A percentile compares a stretch with the other conserved stretches of the same genome.
Evolutionary conservation across 53 echinoderm and acorn worm genomes (phyloP).

Genomic region (Temnopleurus reevesii): DNA sequence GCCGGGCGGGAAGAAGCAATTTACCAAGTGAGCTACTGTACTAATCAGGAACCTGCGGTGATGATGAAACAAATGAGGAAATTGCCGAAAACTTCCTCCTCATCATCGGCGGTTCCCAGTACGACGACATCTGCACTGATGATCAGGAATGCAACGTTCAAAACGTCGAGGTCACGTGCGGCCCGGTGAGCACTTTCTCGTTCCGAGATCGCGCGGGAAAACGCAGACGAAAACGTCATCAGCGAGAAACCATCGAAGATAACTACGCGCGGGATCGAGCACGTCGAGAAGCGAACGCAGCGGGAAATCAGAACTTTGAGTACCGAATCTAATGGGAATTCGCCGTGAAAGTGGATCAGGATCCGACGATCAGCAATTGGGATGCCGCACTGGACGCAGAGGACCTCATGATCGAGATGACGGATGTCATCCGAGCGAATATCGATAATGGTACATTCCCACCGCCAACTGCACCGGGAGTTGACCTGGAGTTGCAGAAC

Average conservation of each 20-base stretch:
- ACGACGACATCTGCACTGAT: background rate
- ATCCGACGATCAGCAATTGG: conserved; percentile 2
- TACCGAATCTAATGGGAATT: conserved; percentile 24
- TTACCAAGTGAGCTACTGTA: conserved; percentile 27
- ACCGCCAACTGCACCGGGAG: conserved; percentile 35
- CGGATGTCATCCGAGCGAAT: background rate
- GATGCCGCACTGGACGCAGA: conserved; percentile 32
- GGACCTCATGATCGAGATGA: conserved; percentile 3
- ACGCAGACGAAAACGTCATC: background rate
- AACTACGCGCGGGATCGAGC: background rate
- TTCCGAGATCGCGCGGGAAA: background rate
- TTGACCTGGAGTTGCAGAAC: conserved; percentile 41
- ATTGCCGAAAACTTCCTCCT: background rate
- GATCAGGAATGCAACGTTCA: conserved; percentile 59
- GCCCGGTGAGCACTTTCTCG: background rate
- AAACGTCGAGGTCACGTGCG: conserved; percentile 71
- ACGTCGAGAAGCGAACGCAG: background rate
- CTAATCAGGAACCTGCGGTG: conserved; percentile 28
- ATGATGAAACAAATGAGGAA: background rate
- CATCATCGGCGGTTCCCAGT: background rate
- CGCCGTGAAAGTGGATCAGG: conserved; percentile 29
- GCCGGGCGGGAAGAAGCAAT: background rate
- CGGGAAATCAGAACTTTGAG: background rate
- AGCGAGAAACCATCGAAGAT: background rate
- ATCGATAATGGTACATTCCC: conserved; percentile 26